Evolutionary conservation across 2,888 invertebrate species (phyloP), one percentile per base, ranked within the genome.

Genomic region (Amiota communis): DNA sequence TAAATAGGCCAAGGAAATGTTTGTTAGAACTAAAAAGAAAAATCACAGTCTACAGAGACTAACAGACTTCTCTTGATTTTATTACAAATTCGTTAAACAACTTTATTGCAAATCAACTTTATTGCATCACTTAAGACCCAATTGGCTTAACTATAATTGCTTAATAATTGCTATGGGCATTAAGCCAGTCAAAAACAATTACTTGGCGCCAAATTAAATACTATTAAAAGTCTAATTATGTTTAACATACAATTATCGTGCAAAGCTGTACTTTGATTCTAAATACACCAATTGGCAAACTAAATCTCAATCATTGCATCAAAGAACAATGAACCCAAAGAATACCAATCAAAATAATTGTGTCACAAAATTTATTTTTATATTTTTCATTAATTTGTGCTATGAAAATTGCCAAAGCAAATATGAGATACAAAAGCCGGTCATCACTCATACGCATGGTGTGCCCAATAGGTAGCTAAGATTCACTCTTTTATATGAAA

Each of bases 351-450:
- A 10, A 47, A 12, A 47, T 48, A 61, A 70, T 70, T 59, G 70
- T 70, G 70, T 59, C 61, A 70, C 61, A 15, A 36, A 2, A 17
- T 70, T 70, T 70, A 70, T 70, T 59, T 70, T 68, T 23, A 36
- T 53, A 68, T 36, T 6, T 36, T 36, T 36, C 36, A 36, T 36
- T 36, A 36, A 36, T 36, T 36, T 36, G 2, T 6, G 36, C 36
- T 36, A 6, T 47, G 20, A 23, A 10, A 36, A 68, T 68, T 53
- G 68, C 51, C 51, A 68, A 53, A 67, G 13, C 11, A 68, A 51
- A 68, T 69, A 53, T 51, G 20, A n/a, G 36, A 51, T 12, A 36
- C 12, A 8, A 36, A 53, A 47, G 59, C 15, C 56, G 57, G 15
- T 15, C 48, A 65, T 49, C n/a, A 49, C 65, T 65, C 65, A 65